Percentiles rank a stretch among this genome's conserved stretches.
Conservation (phyloP, 2,797 vertebrate genomes). For the Pangasius krempfi region DNA sequence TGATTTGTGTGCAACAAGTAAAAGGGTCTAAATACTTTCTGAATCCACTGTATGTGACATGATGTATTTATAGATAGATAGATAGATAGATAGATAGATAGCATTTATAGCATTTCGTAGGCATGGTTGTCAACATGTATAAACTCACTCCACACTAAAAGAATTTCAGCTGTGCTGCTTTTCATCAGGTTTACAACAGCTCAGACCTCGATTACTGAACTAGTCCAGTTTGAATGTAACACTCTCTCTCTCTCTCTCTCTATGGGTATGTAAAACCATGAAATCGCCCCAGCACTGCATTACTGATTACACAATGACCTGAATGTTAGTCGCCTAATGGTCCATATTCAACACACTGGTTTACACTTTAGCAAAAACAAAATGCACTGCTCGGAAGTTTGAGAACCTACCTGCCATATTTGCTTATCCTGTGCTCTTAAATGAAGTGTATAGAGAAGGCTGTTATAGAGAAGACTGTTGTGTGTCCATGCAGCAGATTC, state of each 20-base stretch:
- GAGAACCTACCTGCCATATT: conserved; percentile 3
- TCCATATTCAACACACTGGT: not conserved
- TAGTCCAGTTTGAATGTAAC: not conserved
- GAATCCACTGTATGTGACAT: no score
- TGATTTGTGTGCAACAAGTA: no score
- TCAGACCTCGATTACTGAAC: not conserved
- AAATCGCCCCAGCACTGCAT: not conserved
- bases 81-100: no score
- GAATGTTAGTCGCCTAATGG: not conserved
- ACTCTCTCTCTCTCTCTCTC: no score
- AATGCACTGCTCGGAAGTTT: not conserved
- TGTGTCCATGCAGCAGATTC: not conserved
- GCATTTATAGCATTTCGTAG: no score
- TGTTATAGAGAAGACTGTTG: not conserved
- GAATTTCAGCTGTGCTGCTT: no score
- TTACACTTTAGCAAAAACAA: not conserved
- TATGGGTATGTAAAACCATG: not conserved
- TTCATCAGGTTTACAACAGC: not conserved
- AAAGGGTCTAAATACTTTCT: no score
- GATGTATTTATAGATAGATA: no score
- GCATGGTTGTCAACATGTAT: no score
- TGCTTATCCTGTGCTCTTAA: not conserved
- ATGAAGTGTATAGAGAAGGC: not conserved
- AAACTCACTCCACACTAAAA: no score
- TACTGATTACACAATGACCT: not conserved